phyloP scores from a whole-genome alignment of 2,113 vertebrate species.

The Muscicapa adusta region DNA sequence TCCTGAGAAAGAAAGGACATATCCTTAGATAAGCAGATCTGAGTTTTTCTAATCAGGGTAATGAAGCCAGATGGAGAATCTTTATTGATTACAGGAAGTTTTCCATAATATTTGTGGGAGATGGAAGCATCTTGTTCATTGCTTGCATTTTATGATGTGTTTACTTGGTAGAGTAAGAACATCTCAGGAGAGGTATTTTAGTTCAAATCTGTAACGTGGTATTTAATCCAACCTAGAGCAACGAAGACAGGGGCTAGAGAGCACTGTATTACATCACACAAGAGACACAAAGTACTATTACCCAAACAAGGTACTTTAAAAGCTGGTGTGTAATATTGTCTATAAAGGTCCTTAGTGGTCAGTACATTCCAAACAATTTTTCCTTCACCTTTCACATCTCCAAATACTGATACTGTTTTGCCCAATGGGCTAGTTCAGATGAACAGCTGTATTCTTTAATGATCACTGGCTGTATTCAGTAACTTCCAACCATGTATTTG shows the following conservation, averaged over 20 bases:
- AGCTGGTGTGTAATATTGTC: not conserved
- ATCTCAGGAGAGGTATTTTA: not conserved
- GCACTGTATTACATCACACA: not conserved
- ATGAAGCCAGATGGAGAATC: not conserved
- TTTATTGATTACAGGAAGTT: not conserved
- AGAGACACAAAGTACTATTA: not conserved
- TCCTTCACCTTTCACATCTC: not conserved
- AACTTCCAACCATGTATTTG: not conserved
- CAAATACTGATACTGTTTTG: not conserved
- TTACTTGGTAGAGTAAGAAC: not conserved
- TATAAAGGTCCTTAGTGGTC: not conserved
- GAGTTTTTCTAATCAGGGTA: not conserved
- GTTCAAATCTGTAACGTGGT: not conserved
- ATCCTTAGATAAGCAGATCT: not conserved
- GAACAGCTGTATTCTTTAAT: not conserved
- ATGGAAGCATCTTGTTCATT: not conserved
- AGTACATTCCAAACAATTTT: not conserved
- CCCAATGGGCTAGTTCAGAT: not conserved
- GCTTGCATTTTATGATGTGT: accelerated
- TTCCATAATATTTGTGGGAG: not conserved
- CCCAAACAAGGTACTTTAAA: not conserved
- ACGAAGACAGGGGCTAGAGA: not conserved
- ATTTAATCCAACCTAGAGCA: not conserved
- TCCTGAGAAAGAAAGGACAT: not conserved
- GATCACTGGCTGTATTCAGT: not conserved